Conservation (phyloP, 2,113 vertebrate genomes). For the Potamarius usumacintae region DNA sequence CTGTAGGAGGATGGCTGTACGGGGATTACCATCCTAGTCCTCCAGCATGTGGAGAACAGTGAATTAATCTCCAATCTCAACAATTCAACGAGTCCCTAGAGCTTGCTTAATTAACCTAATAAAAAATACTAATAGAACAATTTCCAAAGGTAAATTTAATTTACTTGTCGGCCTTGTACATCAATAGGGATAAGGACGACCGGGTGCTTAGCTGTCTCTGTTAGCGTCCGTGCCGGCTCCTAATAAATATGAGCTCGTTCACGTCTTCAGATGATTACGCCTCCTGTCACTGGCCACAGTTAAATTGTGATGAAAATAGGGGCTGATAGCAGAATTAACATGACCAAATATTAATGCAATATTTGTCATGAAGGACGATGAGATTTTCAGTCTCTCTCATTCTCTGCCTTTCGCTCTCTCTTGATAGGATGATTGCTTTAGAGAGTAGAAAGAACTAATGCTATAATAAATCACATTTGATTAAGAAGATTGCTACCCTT, state of each 20-base stretch:
- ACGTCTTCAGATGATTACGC: conserved; percentile 58
- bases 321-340: conserved; percentile 55
- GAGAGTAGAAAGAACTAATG: conserved; percentile 53
- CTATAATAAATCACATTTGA: conserved; percentile 71
- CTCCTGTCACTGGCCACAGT: conserved; percentile 57
- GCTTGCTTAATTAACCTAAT: conserved; percentile 94
- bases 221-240: conserved; percentile 43
- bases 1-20: conserved; percentile 48
- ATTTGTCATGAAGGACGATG: conserved; percentile 55
- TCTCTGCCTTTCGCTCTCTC: conserved; percentile 40
- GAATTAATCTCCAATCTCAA: conserved; percentile 71
- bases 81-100: conserved; percentile 87
- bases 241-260: conserved; percentile 61
- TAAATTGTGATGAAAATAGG: conserved; percentile 61
- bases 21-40: conserved; percentile 54
- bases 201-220: conserved; percentile 60
- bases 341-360: conserved; percentile 62
- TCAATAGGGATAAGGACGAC: conserved; percentile 73
- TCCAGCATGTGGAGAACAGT: conserved; percentile 56
- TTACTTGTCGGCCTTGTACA: conserved; percentile 89
- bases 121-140: conserved; percentile 93
- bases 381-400: conserved; percentile 44
- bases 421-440: conserved; percentile 61
- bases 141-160: conserved; percentile 96
- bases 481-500: conserved; percentile 71